phyloP scores from a whole-genome alignment of 2,888 invertebrate genomes.

The Colostygia pectinataria region DNA sequence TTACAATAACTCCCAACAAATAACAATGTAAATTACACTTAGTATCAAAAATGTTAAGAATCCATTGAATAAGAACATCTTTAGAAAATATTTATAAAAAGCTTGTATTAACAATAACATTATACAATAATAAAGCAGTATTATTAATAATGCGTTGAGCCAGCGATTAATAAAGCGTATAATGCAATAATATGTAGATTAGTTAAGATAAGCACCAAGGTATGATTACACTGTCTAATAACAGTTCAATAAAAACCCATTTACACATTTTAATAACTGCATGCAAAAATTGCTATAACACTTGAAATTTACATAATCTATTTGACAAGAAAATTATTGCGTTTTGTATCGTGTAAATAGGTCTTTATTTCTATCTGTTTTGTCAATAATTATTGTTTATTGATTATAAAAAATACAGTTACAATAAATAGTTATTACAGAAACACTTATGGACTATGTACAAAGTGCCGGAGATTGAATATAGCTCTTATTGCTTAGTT shows the following conservation, averaged over 20 bases:
- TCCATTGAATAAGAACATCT: conserved; percentile 15
- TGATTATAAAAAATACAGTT: too few species aligned
- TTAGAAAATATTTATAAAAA: conserved; percentile 12
- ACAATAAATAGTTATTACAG: conserved; percentile 18
- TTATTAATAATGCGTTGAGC: conserved; percentile 65
- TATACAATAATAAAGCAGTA: conserved; percentile 39
- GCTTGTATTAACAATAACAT: conserved; percentile 30
- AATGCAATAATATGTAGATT: conserved; percentile 31
- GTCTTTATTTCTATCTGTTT: too few species aligned
- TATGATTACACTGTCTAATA: too few species aligned
- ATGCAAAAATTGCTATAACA: too few species aligned
- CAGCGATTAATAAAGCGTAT: conserved; percentile 62
- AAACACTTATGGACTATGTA: conserved; percentile 18
- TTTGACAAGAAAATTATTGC: too few species aligned
- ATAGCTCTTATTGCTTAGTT: conserved; percentile 28
- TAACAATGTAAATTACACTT: conserved; percentile 28
- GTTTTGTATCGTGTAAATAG: too few species aligned
- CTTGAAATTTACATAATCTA: too few species aligned
- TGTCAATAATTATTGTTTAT: too few species aligned
- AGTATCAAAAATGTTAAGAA: conserved; percentile 23
- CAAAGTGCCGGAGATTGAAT: conserved; percentile 18
- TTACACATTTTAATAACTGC: too few species aligned
- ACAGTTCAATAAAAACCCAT: too few species aligned
- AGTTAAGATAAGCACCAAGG: too few species aligned
- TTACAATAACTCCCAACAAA: conserved; percentile 21